These are phyloP conservation scores for Terrapene triunguis DNA, from an alignment of 2,113 vertebrate genomes.

Conservation along the genomic window DNA sequence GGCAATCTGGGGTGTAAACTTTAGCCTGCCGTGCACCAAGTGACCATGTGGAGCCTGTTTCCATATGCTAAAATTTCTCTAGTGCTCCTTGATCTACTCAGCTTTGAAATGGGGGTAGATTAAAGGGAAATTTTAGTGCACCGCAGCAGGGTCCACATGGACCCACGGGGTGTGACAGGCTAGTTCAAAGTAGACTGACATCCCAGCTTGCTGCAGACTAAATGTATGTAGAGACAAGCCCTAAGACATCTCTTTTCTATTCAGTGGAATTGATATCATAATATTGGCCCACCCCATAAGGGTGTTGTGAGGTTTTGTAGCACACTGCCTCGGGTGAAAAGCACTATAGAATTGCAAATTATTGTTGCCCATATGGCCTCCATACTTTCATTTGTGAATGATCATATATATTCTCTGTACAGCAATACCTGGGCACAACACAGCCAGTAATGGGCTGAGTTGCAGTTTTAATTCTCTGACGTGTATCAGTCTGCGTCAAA, in stretches of 20 bases:
- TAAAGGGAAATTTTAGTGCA: not conserved
- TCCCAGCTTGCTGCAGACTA: not conserved
- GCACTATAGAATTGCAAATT: not conserved
- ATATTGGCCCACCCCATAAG: not conserved
- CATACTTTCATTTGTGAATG: not conserved
- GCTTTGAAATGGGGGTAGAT: not conserved
- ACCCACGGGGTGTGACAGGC: not conserved
- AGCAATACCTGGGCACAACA: not conserved
- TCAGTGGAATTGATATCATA: not conserved
- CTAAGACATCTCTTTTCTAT: not conserved
- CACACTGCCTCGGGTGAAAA: not conserved
- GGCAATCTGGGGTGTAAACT: not conserved
- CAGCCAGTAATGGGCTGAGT: not conserved
- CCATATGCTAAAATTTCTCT: not conserved
- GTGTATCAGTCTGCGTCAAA: not conserved
- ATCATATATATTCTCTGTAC: not conserved
- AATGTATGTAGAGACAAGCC: not conserved
- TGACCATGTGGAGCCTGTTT: not conserved
- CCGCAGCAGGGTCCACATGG: not conserved
- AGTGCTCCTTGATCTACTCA: not conserved
- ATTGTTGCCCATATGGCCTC: not conserved
- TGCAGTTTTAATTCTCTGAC: not conserved
- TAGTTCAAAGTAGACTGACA: not conserved
- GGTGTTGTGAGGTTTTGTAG: not conserved
- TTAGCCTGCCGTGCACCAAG: not conserved